Evolutionary conservation across 64 coral and sea anemone species (phyloP), one percentile per base, ranked within the genome.

Genomic region (Porites australiensis): DNA sequence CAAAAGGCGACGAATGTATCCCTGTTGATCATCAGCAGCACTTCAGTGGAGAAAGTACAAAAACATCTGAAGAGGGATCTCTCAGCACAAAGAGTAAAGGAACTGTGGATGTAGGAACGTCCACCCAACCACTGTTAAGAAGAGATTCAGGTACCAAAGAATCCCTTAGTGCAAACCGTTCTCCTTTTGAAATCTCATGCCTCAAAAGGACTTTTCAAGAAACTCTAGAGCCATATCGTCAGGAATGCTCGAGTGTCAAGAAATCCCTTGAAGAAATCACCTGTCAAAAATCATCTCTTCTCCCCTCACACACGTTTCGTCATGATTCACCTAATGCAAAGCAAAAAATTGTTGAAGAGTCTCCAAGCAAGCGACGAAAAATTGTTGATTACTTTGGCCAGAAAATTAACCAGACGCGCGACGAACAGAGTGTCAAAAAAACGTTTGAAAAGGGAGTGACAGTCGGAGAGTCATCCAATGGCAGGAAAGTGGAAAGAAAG

Each of bases 281-380:
- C 54, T 9, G 54, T 12, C 7, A 9, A 11, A 37, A 73, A 7
- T 12, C 3, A 44, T 3, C 7, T 14, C 2, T 46, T 15, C 70
- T 13, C 13, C 27, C 9, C 13, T 46, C 13, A 5, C 62, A 2
- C 62, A 64, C 1, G 2, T 18, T 4, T 73, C 70, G 44, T 13
- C 16, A 73, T 45, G 70, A 75, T 18, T 12, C 44, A 14, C 8
- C 43, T 2, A 44, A 13, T 3, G 73, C 19, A 19, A 75, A 75
- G 15, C 21, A 2, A 10, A 3, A 6, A 64, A n/a, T 14, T 4
- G 2, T 48, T 6, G 5, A 20, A 7, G 3, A 8, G 3, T 45
- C 59, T 15, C 55, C 60, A 14, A 65, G 7, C 13, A 82, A 82
- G 59, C 58, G 79, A n/a, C 58, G 16, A 21, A 88, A 88, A 44